phyloP scores from a whole-genome alignment of 2,113 vertebrate genomes.

The Sitta europaea region DNA sequence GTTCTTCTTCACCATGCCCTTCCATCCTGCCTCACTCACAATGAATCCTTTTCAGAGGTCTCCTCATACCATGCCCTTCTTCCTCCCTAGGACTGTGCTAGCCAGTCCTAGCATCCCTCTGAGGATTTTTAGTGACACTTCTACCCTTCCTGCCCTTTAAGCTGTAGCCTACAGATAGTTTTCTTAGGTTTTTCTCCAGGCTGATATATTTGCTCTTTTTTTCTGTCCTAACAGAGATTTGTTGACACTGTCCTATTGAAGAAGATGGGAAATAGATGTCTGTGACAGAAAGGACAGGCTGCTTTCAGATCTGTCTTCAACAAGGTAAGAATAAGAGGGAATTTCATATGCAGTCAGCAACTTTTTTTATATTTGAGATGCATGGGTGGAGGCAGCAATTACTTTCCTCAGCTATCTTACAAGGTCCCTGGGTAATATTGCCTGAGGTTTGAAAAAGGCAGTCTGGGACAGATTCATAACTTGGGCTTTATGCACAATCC shows the following conservation, averaged over 20 bases:
- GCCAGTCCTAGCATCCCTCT: fast-evolving
- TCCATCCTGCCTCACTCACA: not conserved
- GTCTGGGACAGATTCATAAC: not conserved
- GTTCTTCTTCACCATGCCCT: not conserved
- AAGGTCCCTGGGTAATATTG: not conserved
- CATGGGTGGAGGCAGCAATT: not conserved
- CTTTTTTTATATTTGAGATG: not conserved
- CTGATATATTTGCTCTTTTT: not conserved
- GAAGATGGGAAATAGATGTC: not conserved
- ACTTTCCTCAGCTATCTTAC: not conserved
- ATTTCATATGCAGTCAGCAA: not conserved
- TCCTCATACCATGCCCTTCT: not conserved
- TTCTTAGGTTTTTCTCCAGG: not conserved
- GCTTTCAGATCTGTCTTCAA: not conserved
- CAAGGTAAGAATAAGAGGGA: not conserved
- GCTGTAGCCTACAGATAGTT: not conserved
- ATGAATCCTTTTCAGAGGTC: not conserved
- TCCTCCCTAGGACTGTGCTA: not conserved
- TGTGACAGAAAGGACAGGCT: not conserved
- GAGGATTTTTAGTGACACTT: not conserved
- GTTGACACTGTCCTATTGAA: not conserved
- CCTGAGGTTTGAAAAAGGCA: not conserved
- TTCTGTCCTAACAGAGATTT: not conserved
- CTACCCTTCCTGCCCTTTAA: not conserved
- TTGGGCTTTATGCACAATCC: not conserved